Base-by-base conservation (phyloP, 2,888 invertebrate genomes). In the Cantharis rustica region DNA sequence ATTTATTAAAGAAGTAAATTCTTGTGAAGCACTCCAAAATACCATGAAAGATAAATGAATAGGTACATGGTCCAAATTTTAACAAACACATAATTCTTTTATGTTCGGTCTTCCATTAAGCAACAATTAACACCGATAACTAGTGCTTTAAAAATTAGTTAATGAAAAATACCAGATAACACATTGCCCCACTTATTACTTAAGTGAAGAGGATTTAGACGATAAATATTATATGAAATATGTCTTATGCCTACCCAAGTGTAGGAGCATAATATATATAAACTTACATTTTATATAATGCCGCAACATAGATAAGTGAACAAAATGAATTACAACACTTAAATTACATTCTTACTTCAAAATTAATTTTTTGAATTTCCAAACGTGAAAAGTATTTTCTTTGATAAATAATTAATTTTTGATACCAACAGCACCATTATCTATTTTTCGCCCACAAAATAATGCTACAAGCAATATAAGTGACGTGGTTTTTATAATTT, bases 111-210 rank as follows among this genome's bases (percentile, higher is more conserved):
- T 66, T 71, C 71, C 75, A 75, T 75, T 75, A 71, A 71, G 62
- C 61, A 72, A 31, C 72, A 69, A 72, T 75, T 75, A 16, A 69
- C 71, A 62, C 47, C 72, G 75, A 75, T 69, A 80, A 80, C 76
- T 80, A 78, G 76, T 76, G 77, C 77, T 70, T 76, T 75, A 72
- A 77, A 47, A 20, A 79, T 75, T 79, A 77, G 78, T 79, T 81
- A 80, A 79, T 77, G 77, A 80, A 78, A 75, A 75, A 79, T 80
- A 75, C 75, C 76, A 79, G 79, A 79, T 81, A 80, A 79, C 76
- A 77, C 75, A 74, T 79, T 78, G 75, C 74, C 69, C 71, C 73
- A 64, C 71, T 73, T 78, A 74, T 73, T 72, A 73, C 61, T 77
- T 80, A 79, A 79, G 77, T 75, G 73, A 73, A 69, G 72, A 75